Evolutionary conservation across 2,113 vertebrate species (phyloP), one percentile per base, ranked within the genome.

Genomic region (Paralichthys olivaceus): DNA sequence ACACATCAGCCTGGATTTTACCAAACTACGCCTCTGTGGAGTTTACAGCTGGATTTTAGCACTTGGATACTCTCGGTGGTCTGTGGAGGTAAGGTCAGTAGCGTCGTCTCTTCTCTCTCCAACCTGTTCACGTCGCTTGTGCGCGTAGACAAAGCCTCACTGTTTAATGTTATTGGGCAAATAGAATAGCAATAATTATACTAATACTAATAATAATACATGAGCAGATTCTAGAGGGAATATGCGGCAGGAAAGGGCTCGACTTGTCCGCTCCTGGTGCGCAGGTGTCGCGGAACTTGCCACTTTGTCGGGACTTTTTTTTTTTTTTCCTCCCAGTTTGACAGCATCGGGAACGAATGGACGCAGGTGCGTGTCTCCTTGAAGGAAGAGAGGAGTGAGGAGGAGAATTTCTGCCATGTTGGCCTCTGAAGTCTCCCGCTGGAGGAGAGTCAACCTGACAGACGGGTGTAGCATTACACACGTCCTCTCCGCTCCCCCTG

Each of bases 21-120:
- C n/a, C 19, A 25, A 40, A 62, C 51, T 65, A 8, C 68, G 15
- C 53, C 63, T 76, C 61, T 72, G 71, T 84, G 90, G 90, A 92
- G 56, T 88, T 86, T 84, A 81, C 63, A 70, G 56, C 86, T 81
- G 92, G 93, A 93, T 94, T 86, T 77, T 86, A 73, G 66, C 84
- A 81, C 40, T 70, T 90, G 91, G 84, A 94, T 85, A 83, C 80
- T 89, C 23, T 80, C 19, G 69, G 19, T 51, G 63, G 55, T 73
- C 49, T 81, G 70, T 71, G 73, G 54, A 60, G 11, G 12, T 56
- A 15, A 94, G 94, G 94, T 95, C 90, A 94, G 94, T 93, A 51
- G 25, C 79, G 43, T 56, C 60, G 66, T 83, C 26, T 53, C 64
- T 77, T 73, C 64, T 57, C 14, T 15, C 51, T 72, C 57, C 72